Evolutionary conservation across 2,888 invertebrate species (phyloP).

Genomic region (Catocala nupta): DNA sequence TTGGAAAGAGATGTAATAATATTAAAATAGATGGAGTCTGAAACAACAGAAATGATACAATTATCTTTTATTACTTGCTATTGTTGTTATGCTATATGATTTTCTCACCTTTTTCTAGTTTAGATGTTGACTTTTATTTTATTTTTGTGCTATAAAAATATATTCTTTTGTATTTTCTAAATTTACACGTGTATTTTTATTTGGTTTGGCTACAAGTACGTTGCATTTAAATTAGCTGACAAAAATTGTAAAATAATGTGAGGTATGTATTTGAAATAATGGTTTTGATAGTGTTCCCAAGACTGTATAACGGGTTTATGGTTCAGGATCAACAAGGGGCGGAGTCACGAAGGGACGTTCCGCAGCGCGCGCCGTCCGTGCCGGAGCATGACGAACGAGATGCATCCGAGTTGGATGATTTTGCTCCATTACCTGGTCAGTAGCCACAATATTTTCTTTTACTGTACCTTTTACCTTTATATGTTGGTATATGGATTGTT

Average conservation of each 20-base stretch:
- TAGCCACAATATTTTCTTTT: background rate
- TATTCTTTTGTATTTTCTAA: background rate
- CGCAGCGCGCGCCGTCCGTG: constrained; percentile 51
- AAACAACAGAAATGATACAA: no score
- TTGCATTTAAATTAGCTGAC: no score
- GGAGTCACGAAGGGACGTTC: constrained; percentile 46
- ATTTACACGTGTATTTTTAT: background rate
- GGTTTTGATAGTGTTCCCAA: background rate
- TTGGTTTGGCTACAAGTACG: constrained; percentile 9
- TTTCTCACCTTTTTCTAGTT: background rate
- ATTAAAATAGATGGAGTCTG: no score
- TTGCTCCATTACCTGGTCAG: constrained; percentile 67
- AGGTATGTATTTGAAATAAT: no score
- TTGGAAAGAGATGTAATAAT: no score
- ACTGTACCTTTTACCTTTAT: no score
- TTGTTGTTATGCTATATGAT: background rate
- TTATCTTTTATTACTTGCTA: no score
- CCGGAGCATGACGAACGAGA: constrained; percentile 58
- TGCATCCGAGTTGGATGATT: constrained; percentile 70
- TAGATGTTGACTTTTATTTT: background rate
- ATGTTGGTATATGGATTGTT: no score
- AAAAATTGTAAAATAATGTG: no score
- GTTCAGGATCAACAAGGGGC: constrained; percentile 7
- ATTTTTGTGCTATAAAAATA: background rate
- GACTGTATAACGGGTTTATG: background rate